Percentiles rank a stretch among this genome's conserved stretches.
Evolutionary conservation across 1,140 invertebrate species (phyloP).

Genomic region (Achatina immaculata): DNA sequence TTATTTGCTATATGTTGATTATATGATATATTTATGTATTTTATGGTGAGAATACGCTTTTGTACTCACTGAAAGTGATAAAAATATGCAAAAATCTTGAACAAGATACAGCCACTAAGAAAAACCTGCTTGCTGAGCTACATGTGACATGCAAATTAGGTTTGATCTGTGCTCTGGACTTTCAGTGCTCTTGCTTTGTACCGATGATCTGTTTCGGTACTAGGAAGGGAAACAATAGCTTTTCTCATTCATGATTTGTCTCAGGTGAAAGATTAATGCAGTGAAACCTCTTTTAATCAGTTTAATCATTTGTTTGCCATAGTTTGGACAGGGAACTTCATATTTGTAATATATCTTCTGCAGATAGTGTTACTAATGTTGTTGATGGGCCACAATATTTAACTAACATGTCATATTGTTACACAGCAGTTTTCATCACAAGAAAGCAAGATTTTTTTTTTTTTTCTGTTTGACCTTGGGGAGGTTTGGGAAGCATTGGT

Average conservation of each 20-base stretch:
- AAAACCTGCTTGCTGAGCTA: background rate
- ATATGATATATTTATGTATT: conserved; percentile 39
- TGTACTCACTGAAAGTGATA: conserved; percentile 34
- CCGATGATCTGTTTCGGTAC: background rate
- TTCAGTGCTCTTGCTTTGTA: conserved; percentile 17
- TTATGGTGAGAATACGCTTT: conserved; percentile 37
- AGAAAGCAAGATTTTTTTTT: no score
- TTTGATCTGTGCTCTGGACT: background rate
- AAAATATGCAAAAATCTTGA: conserved; percentile 38
- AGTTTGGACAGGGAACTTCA: no score
- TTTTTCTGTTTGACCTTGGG: no score
- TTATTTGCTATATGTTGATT: conserved; percentile 29
- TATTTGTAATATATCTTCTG: no score
- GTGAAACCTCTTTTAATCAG: background rate
- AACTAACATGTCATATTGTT: no score
- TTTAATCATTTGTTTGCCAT: no score
- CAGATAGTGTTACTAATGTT: no score
- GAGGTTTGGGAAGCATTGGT: no score
- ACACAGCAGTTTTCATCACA: no score
- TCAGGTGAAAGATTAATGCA: background rate
- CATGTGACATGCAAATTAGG: background rate
- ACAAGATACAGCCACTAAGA: conserved; percentile 23
- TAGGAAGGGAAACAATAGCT: background rate
- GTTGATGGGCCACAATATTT: no score
- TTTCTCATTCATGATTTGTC: background rate